A percentile compares a stretch with the other conserved stretches of the same genome.
These are phyloP conservation scores for Chironomus tentans DNA, from an alignment of 2,888 invertebrate species.

Conservation along the genomic window DNA sequence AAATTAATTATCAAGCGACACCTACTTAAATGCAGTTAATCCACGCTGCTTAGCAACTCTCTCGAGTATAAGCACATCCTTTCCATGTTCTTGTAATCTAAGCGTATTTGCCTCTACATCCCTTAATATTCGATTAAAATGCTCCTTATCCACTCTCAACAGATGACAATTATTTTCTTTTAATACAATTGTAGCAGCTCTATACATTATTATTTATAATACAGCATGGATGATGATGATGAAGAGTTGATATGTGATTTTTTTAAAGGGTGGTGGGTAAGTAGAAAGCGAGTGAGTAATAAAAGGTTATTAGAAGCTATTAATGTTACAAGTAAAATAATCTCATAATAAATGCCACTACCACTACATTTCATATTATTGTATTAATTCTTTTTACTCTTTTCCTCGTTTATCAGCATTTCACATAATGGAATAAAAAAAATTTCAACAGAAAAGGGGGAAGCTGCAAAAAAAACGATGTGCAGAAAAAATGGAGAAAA, in stretches of 20 bases:
- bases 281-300: neutral
- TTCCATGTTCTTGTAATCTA: constrained; percentile 71
- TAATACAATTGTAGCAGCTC: constrained; percentile 73
- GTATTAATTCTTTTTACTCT: neutral
- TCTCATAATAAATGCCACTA: neutral
- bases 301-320: neutral
- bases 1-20: constrained; percentile 18
- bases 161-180: constrained; percentile 76
- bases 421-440: neutral
- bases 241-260: neutral
- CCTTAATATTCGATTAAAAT: constrained; percentile 70
- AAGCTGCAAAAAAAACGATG: too few relatives aligned
- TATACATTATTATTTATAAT: constrained; percentile 34
- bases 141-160: constrained; percentile 72
- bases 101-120: constrained; percentile 86
- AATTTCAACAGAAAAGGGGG: neutral
- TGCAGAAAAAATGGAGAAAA: too few relatives aligned
- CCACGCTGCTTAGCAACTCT: constrained; percentile 53
- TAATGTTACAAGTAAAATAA: neutral
- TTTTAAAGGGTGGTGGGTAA: neutral
- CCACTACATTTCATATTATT: too few relatives aligned
- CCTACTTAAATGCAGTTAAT: constrained; percentile 53
- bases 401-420: neutral
- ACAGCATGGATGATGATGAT: constrained; percentile 21
- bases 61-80: constrained; percentile 73